phyloP scores from a whole-genome alignment of 2,797 vertebrate species.

The Myripristis jacobus region DNA sequence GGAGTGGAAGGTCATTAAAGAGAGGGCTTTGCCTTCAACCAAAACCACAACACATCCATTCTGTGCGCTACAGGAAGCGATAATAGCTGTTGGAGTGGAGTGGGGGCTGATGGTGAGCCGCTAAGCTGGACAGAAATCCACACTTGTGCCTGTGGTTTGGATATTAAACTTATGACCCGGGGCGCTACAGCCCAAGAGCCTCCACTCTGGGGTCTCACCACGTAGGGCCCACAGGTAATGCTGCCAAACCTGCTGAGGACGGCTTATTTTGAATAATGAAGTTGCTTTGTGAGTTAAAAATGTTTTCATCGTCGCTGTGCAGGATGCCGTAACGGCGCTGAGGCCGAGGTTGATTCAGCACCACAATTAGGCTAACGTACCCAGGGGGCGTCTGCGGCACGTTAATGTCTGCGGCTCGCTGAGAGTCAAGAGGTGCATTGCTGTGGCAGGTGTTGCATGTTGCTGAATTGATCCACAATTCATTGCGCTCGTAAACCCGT shows the following conservation, averaged over 20 bases:
- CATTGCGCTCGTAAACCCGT: slow-evolving; percentile 11
- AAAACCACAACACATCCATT: slow-evolving; percentile 59
- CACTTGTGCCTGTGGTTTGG: slow-evolving; percentile 44
- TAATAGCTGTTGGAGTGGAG: slow-evolving; percentile 65
- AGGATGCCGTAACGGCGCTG: neutral
- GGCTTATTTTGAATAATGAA: slow-evolving; percentile 46
- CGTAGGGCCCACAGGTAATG: slow-evolving; percentile 9
- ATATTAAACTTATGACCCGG: slow-evolving; percentile 64
- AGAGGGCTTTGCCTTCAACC: slow-evolving; percentile 58
- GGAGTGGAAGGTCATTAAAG: slow-evolving; percentile 63
- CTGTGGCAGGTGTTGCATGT: slow-evolving; percentile 19
- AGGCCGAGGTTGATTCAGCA: slow-evolving; percentile 7
- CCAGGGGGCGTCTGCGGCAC: slow-evolving; percentile 14
- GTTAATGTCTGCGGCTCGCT: neutral
- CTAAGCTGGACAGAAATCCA: slow-evolving; percentile 54
- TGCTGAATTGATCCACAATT: slow-evolving; percentile 14
- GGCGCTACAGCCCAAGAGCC: slow-evolving; percentile 29
- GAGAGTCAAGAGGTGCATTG: neutral
- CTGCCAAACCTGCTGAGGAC: slow-evolving; percentile 37
- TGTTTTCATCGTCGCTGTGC: slow-evolving; percentile 13
- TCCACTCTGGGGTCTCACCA: slow-evolving; percentile 2
- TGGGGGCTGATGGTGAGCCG: slow-evolving; percentile 37
- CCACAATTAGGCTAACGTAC: slow-evolving; percentile 3
- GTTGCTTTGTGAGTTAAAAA: slow-evolving; percentile 2
- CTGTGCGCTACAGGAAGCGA: slow-evolving; percentile 43